Evolutionary conservation across 2,113 vertebrate genomes (phyloP).

Genomic region (Prolemur simus): DNA sequence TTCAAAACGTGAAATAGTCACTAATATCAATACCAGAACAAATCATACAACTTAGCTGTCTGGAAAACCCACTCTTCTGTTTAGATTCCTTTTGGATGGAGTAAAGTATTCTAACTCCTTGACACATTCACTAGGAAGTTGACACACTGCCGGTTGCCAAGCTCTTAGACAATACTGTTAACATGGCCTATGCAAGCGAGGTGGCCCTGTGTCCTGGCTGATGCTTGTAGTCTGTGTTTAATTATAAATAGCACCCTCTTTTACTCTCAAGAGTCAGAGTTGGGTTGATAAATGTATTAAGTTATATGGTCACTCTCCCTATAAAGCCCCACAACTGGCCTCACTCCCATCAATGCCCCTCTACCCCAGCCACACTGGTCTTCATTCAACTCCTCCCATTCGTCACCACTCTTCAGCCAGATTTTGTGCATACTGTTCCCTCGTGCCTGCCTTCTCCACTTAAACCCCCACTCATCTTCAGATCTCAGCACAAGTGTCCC

Average conservation of each 20-base stretch:
- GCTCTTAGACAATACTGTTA: not conserved
- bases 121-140: not conserved
- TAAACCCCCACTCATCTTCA: not conserved
- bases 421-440: rapidly evolving
- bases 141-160: not conserved
- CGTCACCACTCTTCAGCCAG: not conserved
- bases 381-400: not conserved
- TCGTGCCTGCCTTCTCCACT: not conserved
- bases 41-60: not conserved
- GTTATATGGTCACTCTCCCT: not conserved
- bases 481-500: not conserved
- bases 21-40: not conserved
- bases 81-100: not conserved
- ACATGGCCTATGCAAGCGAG: not conserved
- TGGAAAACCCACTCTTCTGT: not conserved
- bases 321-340: not conserved
- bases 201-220: not conserved
- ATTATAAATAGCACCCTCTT: not conserved
- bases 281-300: not conserved
- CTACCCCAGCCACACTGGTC: no score
- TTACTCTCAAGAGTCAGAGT: not conserved
- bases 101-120: not conserved
- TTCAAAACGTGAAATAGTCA: not conserved
- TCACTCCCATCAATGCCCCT: not conserved
- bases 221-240: not conserved